Conservation (phyloP, 2,113 vertebrate species). For the Pseudorhombus dupliciocellatus region DNA sequence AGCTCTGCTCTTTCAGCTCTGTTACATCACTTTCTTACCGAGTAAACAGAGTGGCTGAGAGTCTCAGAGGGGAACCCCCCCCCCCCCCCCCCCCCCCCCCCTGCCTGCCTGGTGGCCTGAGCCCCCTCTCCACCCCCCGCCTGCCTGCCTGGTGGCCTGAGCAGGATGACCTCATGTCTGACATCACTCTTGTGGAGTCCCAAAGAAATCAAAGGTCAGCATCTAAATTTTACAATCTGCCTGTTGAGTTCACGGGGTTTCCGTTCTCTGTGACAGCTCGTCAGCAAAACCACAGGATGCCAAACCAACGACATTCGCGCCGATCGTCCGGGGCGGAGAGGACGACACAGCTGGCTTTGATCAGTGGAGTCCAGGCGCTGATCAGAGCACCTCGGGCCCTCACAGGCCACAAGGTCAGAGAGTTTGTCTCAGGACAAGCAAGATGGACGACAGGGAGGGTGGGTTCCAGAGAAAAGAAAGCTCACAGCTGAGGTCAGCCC, state of each 20-base stretch:
- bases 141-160: constrained; percentile 42
- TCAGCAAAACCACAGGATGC: background rate
- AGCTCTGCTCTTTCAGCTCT: constrained; percentile 40
- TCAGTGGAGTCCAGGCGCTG: background rate
- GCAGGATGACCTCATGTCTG: constrained; percentile 53
- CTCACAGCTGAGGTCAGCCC: too few species aligned
- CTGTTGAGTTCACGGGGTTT: background rate
- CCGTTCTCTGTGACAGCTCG: background rate
- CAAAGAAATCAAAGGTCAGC: constrained; percentile 41
- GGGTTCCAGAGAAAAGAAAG: too few species aligned
- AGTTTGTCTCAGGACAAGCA: background rate
- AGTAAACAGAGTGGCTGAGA: constrained; percentile 40
- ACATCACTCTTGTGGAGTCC: constrained; percentile 54
- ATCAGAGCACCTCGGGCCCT: background rate
- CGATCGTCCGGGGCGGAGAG: background rate
- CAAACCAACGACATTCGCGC: background rate
- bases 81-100: too few species aligned
- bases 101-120: constrained; percentile 44
- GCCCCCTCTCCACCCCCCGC: constrained; percentile 20
- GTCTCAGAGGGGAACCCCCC: constrained; percentile 40
- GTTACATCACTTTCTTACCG: constrained; percentile 59
- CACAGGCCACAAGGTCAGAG: background rate
- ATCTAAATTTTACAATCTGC: constrained; percentile 15
- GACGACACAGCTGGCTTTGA: constrained; percentile 12
- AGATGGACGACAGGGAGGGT: background rate